A percentile compares a stretch with the other conserved stretches of the same genome.
Conservation (phyloP, 2,888 invertebrate species). For the Zaprionus bogoriensis region DNA sequence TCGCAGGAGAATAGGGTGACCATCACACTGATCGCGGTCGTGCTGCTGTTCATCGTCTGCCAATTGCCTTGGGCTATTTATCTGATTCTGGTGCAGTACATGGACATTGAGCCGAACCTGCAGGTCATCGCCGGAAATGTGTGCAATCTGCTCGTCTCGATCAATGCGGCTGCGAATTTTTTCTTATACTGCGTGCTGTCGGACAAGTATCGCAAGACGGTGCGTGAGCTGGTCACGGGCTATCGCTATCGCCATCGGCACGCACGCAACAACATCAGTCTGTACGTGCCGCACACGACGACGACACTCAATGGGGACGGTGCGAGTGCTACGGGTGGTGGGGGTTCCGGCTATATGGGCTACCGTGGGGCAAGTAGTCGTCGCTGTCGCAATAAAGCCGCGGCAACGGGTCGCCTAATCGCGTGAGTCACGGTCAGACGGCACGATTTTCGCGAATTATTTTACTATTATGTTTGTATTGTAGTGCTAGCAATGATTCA, state of each 20-base stretch:
- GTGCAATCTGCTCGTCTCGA: conserved; percentile 87
- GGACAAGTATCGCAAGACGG: conserved; percentile 88
- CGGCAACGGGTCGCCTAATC: conserved; percentile 48
- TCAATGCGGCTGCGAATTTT: conserved; percentile 91
- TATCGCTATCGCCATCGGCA: conserved; percentile 73
- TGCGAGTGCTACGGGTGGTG: conserved; percentile 11
- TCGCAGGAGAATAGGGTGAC: conserved; percentile 89
- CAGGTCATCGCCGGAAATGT: conserved; percentile 86
- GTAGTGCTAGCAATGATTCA: neutral
- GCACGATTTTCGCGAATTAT: neutral
- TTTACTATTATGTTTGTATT: neutral
- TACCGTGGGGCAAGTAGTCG: conserved; percentile 58
- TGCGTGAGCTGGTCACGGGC: conserved; percentile 81
- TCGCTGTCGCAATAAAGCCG: conserved; percentile 50
- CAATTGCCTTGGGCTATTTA: conserved; percentile 89
- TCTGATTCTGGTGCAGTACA: conserved; percentile 76
- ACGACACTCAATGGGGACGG: conserved; percentile 60
- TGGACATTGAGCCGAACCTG: conserved; percentile 60
- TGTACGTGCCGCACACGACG: conserved; percentile 65
- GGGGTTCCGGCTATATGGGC: conserved; percentile 3
- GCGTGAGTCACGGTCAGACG: conserved; percentile 34
- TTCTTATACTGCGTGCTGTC: conserved; percentile 90
- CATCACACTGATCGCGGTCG: conserved; percentile 89
- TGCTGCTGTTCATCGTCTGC: conserved; percentile 89
- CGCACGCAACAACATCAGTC: conserved; percentile 74